Percentiles rank a stretch among this genome's conserved stretches.
These are phyloP conservation scores for Ceratina australensis DNA, from an alignment of 1,140 invertebrate genomes.

Conservation along the genomic window DNA sequence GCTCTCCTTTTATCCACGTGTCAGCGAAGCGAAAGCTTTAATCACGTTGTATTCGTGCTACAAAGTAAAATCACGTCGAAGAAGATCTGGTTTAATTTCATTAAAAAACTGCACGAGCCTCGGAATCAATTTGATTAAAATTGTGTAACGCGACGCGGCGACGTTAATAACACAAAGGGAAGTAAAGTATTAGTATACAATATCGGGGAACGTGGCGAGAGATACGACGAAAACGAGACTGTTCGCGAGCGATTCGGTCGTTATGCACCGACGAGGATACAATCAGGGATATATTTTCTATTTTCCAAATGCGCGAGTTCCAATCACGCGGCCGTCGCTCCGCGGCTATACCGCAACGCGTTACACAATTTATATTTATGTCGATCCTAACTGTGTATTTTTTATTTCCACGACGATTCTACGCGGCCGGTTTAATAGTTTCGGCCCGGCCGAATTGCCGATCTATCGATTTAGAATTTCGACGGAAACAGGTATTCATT, in stretches of 20 bases:
- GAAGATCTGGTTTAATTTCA: too few relatives aligned
- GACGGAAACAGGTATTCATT: slow-evolving; percentile 3
- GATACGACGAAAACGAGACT: slow-evolving; percentile 7
- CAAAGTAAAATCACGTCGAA: too few relatives aligned
- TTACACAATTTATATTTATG: slow-evolving; percentile 33
- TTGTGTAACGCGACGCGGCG: background rate
- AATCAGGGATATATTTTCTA: slow-evolving; percentile 39
- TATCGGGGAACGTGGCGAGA: slow-evolving; percentile 3
- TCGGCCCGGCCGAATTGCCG: slow-evolving; percentile 15
- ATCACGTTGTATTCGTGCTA: too few relatives aligned
- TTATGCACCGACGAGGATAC: background rate
- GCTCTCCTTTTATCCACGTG: too few relatives aligned
- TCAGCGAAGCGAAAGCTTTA: too few relatives aligned
- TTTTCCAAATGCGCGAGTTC: slow-evolving; percentile 27
- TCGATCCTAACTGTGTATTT: slow-evolving; percentile 9
- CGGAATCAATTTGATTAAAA: slow-evolving; percentile 1
- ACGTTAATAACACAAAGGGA: slow-evolving; percentile 4
- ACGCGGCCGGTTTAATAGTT: slow-evolving; percentile 1
- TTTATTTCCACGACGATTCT: background rate
- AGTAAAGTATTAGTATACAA: slow-evolving; percentile 2
- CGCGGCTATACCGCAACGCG: background rate
- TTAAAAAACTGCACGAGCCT: background rate
- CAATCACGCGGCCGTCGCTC: slow-evolving; percentile 4
- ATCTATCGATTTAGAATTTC: slow-evolving; percentile 25
- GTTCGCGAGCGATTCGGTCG: background rate